Evolutionary conservation across 1,140 invertebrate species (phyloP).

Genomic region (Drosophila obscura): DNA sequence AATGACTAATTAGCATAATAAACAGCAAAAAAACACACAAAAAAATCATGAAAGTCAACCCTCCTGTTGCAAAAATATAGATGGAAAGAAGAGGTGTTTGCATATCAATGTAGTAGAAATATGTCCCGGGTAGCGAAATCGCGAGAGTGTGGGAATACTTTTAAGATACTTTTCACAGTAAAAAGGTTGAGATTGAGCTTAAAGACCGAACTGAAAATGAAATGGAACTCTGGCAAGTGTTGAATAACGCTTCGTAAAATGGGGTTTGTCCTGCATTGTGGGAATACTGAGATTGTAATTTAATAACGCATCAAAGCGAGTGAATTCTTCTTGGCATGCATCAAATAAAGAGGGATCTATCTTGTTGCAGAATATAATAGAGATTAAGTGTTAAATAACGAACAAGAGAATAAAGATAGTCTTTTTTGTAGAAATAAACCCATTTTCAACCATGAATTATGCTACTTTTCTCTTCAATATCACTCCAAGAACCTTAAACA

Average conservation of each 20-base stretch:
- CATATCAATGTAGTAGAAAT: constrained; percentile 34
- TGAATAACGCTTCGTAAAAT: no score
- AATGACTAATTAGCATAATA: constrained; percentile 63
- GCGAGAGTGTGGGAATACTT: constrained; percentile 16
- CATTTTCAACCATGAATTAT: constrained; percentile 1
- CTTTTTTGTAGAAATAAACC: background rate
- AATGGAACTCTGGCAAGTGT: no score
- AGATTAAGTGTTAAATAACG: no score
- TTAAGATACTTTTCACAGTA: background rate
- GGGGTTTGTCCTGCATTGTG: no score
- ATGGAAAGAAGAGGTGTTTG: constrained; percentile 19
- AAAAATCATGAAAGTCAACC: constrained; percentile 44
- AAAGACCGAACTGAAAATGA: no score
- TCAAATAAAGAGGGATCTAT: background rate
- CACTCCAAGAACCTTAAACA: background rate
- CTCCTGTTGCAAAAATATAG: constrained; percentile 12
- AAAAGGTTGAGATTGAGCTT: background rate
- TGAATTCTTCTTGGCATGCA: background rate
- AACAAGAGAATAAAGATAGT: no score
- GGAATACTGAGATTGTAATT: no score
- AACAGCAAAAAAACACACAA: background rate
- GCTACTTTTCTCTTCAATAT: no score
- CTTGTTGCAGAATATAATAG: no score
- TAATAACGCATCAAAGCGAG: no score
- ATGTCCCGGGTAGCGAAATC: background rate